phyloP scores from a whole-genome alignment of 2,888 invertebrate genomes.

The Sarcophaga caerulescens region DNA sequence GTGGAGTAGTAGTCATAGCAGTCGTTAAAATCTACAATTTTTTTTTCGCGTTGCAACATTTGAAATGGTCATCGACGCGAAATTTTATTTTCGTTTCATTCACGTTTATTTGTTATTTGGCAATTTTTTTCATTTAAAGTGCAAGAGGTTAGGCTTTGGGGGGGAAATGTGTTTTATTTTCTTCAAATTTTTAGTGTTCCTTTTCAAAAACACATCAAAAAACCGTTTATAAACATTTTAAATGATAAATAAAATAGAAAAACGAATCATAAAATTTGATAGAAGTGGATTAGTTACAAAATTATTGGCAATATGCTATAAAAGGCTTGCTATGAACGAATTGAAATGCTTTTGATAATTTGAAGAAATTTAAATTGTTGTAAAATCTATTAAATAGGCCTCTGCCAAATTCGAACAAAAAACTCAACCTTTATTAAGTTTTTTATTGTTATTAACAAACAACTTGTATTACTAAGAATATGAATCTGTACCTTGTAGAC shows the following conservation, averaged over 20 bases:
- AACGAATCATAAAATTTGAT: not conserved
- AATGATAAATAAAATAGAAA: constrained; percentile 61
- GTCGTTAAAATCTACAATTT: not conserved
- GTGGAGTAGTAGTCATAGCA: not conserved
- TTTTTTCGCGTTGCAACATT: constrained; percentile 22
- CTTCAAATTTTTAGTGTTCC: constrained; percentile 30
- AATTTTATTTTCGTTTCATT: constrained; percentile 43
- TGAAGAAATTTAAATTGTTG: no score
- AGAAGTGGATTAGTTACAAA: no score
- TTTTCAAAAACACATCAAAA: constrained; percentile 1
- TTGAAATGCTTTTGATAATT: no score
- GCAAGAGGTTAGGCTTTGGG: not conserved
- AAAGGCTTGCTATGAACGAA: no score
- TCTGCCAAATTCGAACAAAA: no score
- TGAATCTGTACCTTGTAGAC: no score
- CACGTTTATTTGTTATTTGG: constrained; percentile 41
- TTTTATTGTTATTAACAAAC: no score
- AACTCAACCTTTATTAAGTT: no score
- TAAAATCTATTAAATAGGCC: no score
- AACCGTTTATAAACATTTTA: constrained; percentile 47
- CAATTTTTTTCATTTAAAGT: constrained; percentile 13
- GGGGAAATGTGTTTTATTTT: not conserved
- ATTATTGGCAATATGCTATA: no score
- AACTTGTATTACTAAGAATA: no score
- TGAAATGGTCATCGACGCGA: constrained; percentile 56